Base-by-base conservation (phyloP, 2,797 vertebrate genomes). In the Sciurus vulgaris region DNA sequence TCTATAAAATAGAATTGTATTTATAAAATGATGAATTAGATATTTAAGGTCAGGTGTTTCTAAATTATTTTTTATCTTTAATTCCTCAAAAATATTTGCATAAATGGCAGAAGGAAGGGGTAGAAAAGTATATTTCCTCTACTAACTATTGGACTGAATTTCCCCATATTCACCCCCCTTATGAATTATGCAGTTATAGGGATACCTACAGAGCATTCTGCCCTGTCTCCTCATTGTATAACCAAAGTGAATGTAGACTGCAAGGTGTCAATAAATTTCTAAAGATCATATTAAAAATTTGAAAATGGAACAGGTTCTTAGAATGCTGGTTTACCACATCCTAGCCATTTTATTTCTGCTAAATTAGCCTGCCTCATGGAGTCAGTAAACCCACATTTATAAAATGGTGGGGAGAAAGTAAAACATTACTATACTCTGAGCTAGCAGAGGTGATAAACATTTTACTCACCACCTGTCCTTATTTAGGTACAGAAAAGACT, bases 61-160 rank as follows among this genome's bases (percentile, higher is more conserved):
- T 85, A 85, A 92, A 92, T 95, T 92, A 91, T 85, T 79, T 8
- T 79, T 97, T 54, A 95, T 13, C 20, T 93, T 91, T 89, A 95
- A 84, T 89, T 12, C 54, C 41, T 76, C 72, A 93, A 95, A 93
- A 95, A 77, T 38, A 47, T 56, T 72, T 83, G 5, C 22, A 78
- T 69, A 91, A 92, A 74, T 47, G 47, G 47, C 72, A 69, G 67
- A 85, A 91, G 84, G 54, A 95, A 4, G 3, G 12, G 35, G 30
- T 86, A n/a, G 4, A 59, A 86, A 91, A 88, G n/a, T 56, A 61
- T 1, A 76, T 74, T 78, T 70, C 44, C 73, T 84, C 67, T 91
- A 30, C 67, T 69, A 94, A 63, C 54, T 82, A 69, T 41, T 89
- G 56, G 51, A 44, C 70, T 11, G 28, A 73, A 88, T 89, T 61